A percentile compares a stretch with the other conserved stretches of the same genome.
Evolutionary conservation across 2,888 invertebrate genomes (phyloP).

Genomic region (Conops quadrifasciatus): DNA sequence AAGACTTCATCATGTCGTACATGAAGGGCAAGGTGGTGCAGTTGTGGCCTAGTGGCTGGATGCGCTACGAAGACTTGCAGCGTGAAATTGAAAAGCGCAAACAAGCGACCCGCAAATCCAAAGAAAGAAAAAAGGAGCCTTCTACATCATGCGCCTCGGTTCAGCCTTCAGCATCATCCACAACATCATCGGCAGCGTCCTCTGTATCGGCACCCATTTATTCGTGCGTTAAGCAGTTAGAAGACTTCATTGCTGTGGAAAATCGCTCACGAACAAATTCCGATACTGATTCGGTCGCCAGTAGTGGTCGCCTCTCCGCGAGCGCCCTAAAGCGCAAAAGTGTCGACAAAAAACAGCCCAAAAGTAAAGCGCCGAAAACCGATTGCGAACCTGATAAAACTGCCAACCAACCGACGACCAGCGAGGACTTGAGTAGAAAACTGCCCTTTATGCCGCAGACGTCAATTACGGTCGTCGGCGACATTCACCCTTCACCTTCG

Average conservation of each 20-base stretch:
- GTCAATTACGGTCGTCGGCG: slow-evolving; percentile 43
- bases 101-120: slow-evolving; percentile 49
- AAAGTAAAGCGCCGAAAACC: slow-evolving; percentile 42
- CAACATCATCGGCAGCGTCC: slow-evolving; percentile 35
- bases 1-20: slow-evolving; percentile 66
- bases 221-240: slow-evolving; percentile 45
- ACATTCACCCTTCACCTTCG: slow-evolving; percentile 49
- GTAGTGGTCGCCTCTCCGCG: too few species aligned
- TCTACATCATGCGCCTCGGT: slow-evolving; percentile 38
- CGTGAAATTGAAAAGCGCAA: slow-evolving; percentile 61
- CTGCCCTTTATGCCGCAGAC: slow-evolving; percentile 26
- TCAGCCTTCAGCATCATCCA: slow-evolving; percentile 5
- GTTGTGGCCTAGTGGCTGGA: slow-evolving; percentile 70
- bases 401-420: slow-evolving; percentile 37
- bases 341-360: slow-evolving; percentile 41
- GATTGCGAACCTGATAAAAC: slow-evolving; percentile 37
- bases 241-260: slow-evolving; percentile 46
- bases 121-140: slow-evolving; percentile 49
- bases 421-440: slow-evolving; percentile 17
- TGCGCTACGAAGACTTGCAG: slow-evolving; percentile 64
- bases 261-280: slow-evolving; percentile 54
- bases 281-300: slow-evolving; percentile 58
- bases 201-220: slow-evolving; percentile 25
- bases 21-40: slow-evolving; percentile 66
- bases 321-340: slow-evolving; percentile 45